Percentiles rank a stretch among this genome's conserved stretches.
phyloP scores from a whole-genome alignment of 2,113 vertebrate genomes.

The Conger conger region DNA sequence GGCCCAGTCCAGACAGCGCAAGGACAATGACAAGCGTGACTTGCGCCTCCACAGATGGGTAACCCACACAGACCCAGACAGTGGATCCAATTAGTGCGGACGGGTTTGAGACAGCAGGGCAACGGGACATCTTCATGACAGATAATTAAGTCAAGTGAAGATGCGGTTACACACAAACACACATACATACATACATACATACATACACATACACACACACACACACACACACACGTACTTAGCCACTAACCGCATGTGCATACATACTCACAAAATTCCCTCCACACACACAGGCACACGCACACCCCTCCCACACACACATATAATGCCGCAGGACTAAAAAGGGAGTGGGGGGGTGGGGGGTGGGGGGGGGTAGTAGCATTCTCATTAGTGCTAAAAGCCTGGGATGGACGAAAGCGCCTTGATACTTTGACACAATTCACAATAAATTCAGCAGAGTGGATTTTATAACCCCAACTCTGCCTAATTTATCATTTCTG shows the following conservation, averaged over 20 bases:
- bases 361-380: not conserved
- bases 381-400: constrained; percentile 73
- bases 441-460: constrained; percentile 72
- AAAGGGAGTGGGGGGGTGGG: not conserved
- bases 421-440: constrained; percentile 48
- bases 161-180: constrained; percentile 52
- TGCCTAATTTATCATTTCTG: constrained; percentile 76
- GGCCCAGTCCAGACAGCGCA: not conserved
- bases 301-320: not conserved
- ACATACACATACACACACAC: constrained; percentile 5
- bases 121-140: constrained; percentile 53
- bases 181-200: constrained; percentile 3
- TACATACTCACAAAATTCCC: constrained; percentile 10
- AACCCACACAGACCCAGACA: constrained; percentile 40
- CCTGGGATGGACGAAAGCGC: constrained; percentile 45
- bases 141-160: constrained; percentile 55
- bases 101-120: constrained; percentile 46
- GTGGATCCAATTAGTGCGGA: constrained; percentile 48
- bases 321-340: not conserved
- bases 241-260: too few relatives aligned
- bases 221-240: constrained; percentile 10
- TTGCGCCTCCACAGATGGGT: constrained; percentile 12
- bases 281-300: not conserved
- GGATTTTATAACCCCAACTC: constrained; percentile 71
- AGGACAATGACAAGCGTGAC: constrained; percentile 28